phyloP scores from a whole-genome alignment of 2,888 invertebrate species.

The Nymphalis urticae region DNA sequence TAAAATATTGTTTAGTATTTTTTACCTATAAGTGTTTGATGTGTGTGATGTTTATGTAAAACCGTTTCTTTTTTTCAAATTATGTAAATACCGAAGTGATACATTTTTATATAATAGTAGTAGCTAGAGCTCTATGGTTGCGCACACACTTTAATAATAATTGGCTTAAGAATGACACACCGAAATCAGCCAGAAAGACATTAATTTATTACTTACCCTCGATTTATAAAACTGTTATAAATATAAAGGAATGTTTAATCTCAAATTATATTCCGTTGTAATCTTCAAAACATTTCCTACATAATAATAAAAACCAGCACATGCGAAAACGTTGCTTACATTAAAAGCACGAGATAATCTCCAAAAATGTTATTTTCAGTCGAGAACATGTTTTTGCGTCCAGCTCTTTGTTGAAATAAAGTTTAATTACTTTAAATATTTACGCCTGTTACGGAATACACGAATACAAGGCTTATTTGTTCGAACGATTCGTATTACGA shows the following conservation, averaged over 20 bases:
- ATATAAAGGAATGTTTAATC: not conserved
- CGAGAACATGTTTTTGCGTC: conserved; percentile 17
- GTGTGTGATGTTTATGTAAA: no score
- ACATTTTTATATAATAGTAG: no score
- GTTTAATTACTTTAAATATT: conserved; percentile 14
- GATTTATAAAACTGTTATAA: no score
- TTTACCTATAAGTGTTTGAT: no score
- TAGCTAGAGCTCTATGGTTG: no score
- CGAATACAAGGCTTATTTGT: conserved; percentile 1
- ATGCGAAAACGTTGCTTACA: conserved; percentile 26
- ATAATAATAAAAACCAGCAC: conserved; percentile 21
- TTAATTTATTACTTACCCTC: no score
- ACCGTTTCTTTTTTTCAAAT: no score
- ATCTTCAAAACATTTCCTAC: conserved; percentile 11
- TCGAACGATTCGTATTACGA: not conserved
- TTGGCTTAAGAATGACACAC: no score
- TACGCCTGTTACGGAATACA: conserved; percentile 3
- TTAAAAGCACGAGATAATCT: conserved; percentile 33
- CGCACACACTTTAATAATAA: no score
- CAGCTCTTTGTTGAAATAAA: conserved; percentile 15
- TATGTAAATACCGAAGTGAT: no score
- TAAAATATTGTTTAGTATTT: no score
- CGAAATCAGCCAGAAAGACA: no score
- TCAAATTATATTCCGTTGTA: not conserved
- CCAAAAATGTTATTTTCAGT: conserved; percentile 29